Conservation (phyloP, 64 coral and sea anemone genomes). For the Orbicella faveolata region DNA sequence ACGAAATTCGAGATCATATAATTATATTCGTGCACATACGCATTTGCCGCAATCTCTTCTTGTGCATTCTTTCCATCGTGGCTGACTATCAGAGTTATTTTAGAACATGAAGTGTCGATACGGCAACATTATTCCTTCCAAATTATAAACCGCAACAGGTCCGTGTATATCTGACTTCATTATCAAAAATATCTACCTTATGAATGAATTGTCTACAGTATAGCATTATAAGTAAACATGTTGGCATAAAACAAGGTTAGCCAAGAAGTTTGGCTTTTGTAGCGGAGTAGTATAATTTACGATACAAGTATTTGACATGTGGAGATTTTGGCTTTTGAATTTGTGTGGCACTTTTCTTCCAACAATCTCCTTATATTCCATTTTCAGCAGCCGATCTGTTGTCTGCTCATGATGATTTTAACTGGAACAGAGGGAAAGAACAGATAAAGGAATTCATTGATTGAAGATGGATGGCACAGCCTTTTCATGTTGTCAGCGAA, state of each 20-base stretch:
- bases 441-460: neutral
- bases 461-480: neutral
- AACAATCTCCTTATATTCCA: neutral
- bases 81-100: neutral
- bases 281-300: neutral
- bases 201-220: too few species aligned
- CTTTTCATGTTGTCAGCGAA: neutral
- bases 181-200: neutral
- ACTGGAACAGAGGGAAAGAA: neutral
- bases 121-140: neutral
- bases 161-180: neutral
- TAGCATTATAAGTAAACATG: too few species aligned
- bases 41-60: neutral
- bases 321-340: too few species aligned
- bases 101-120: neutral
- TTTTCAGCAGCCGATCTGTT: neutral
- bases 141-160: constrained; percentile 25
- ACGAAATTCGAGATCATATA: neutral
- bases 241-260: too few species aligned
- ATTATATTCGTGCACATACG: neutral
- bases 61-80: neutral
- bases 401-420: neutral
- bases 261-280: neutral
- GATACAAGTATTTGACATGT: too few species aligned
- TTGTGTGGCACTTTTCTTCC: neutral